phyloP scores from a whole-genome alignment of 2,888 invertebrate genomes.

The Parthenolecanium corni region DNA sequence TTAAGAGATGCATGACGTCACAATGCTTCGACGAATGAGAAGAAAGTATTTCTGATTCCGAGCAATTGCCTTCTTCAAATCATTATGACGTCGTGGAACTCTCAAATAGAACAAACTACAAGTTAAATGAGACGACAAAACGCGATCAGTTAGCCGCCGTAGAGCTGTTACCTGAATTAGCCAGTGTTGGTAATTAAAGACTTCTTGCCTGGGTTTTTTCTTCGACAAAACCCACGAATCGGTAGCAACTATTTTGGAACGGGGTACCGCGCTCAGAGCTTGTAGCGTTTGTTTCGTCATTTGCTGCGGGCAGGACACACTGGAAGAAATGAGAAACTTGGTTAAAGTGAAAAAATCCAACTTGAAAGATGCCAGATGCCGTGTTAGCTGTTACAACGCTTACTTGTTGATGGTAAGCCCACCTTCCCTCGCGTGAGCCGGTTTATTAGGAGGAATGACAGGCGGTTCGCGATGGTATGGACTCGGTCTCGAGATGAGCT shows the following conservation, averaged over 20 bases:
- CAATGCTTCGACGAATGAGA: no score
- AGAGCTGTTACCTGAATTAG: conserved; percentile 75
- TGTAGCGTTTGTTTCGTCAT: conserved; percentile 60
- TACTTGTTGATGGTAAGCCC: conserved; percentile 1
- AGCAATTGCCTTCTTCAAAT: no score
- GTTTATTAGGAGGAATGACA: conserved; percentile 14
- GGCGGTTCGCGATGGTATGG: conserved; percentile 29
- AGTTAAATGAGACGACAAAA: no score
- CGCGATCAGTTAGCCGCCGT: no score
- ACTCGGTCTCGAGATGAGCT: conserved; percentile 3
- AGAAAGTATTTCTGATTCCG: no score
- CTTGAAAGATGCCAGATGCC: background rate
- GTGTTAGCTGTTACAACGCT: background rate
- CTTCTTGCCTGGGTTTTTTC: conserved; percentile 45
- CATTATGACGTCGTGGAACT: no score
- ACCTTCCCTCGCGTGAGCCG: conserved; percentile 4
- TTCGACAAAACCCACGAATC: conserved; percentile 45
- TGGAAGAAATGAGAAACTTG: background rate
- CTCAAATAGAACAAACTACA: no score
- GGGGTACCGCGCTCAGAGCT: conserved; percentile 64
- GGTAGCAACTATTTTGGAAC: conserved; percentile 57
- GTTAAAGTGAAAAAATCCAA: background rate
- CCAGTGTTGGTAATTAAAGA: conserved; percentile 68
- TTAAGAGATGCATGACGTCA: no score
- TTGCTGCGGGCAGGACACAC: conserved; percentile 43